Conservation (phyloP, 2,113 vertebrate species). For the Clarias batrachus region DNA sequence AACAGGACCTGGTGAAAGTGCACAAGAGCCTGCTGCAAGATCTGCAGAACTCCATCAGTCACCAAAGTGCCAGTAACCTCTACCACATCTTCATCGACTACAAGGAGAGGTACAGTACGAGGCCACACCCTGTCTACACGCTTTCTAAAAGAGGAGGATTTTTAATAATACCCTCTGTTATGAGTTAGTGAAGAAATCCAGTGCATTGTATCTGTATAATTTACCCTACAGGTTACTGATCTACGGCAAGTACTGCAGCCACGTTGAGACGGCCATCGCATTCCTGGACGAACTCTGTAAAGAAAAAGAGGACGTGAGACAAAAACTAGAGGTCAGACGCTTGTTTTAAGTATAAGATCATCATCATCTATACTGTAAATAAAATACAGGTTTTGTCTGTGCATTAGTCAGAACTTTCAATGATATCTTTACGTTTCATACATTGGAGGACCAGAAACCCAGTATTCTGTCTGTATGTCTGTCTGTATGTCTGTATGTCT, state of each 20-base stretch:
- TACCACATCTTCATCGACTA: conserved; percentile 92
- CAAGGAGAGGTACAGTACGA: conserved; percentile 85
- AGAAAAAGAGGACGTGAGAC: conserved; percentile 89
- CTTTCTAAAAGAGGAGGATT: neutral
- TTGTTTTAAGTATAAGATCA: neutral
- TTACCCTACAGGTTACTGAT: conserved; percentile 80
- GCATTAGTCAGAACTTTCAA: no score
- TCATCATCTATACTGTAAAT: no score
- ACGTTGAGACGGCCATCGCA: conserved; percentile 88
- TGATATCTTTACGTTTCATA: no score
- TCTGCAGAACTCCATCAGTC: conserved; percentile 85
- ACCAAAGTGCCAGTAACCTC: conserved; percentile 88
- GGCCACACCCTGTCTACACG: neutral
- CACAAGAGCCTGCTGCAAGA: conserved; percentile 87
- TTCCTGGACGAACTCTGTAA: conserved; percentile 89
- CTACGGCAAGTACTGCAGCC: conserved; percentile 97
- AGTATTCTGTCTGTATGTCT: no score
- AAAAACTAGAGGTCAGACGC: conserved; percentile 87
- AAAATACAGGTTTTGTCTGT: no score
- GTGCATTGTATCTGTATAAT: neutral
- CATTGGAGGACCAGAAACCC: no score
- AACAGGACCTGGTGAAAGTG: conserved; percentile 92
- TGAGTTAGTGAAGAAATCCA: neutral
- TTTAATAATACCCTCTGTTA: neutral
- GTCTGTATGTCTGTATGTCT: no score